phyloP scores from a whole-genome alignment of 2,888 invertebrate species.

The Omphaloscelis lunosa region DNA sequence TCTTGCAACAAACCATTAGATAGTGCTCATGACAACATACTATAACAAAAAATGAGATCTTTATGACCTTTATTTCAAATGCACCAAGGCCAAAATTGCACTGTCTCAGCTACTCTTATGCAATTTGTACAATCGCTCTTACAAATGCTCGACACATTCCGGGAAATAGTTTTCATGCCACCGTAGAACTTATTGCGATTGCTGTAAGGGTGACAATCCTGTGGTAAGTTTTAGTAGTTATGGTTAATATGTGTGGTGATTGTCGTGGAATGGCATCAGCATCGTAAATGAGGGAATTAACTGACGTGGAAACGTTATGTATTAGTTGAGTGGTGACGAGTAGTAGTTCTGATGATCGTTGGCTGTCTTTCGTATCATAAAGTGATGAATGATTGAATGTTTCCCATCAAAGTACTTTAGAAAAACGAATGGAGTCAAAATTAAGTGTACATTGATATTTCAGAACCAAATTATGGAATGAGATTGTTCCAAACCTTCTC shows the following conservation, averaged over 20 bases:
- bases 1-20: slow-evolving; percentile 43
- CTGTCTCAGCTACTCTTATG: slow-evolving; percentile 8
- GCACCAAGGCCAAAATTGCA: slow-evolving; percentile 44
- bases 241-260: slow-evolving; percentile 31
- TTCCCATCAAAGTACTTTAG: neutral
- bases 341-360: slow-evolving; percentile 18
- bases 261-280: slow-evolving; percentile 63
- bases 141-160: slow-evolving; percentile 26
- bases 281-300: slow-evolving; percentile 73
- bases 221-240: neutral
- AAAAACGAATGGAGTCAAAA: neutral
- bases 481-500: too few relatives aligned
- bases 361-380: neutral
- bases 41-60: neutral
- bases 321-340: slow-evolving; percentile 48
- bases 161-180: slow-evolving; percentile 18
- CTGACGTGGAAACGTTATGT: slow-evolving; percentile 71
- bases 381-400: neutral
- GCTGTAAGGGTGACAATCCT: slow-evolving; percentile 7
- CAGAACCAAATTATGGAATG: too few relatives aligned
- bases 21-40: slow-evolving; percentile 16
- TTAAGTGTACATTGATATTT: too few relatives aligned
- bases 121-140: slow-evolving; percentile 24
- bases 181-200: slow-evolving; percentile 7
- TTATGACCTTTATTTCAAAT: slow-evolving; percentile 33